A percentile compares a stretch with the other conserved stretches of the same genome.
These are phyloP conservation scores for Nothocercus julius DNA, from an alignment of 2,113 vertebrate genomes.

Conservation along the genomic window DNA sequence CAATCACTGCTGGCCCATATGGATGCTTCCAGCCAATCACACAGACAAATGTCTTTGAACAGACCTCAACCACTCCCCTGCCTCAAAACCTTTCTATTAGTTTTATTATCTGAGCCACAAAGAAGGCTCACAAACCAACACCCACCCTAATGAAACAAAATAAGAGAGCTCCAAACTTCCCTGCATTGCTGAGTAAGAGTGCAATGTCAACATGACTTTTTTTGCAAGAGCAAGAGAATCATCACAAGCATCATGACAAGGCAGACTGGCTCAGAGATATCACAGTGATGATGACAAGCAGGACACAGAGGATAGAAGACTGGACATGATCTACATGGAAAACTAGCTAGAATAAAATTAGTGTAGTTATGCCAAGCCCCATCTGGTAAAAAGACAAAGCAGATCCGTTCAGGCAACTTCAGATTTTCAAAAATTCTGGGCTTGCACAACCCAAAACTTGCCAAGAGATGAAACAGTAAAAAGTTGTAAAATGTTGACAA, in stretches of 20 bases:
- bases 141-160: background rate
- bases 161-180: background rate
- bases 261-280: background rate
- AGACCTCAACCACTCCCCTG: background rate
- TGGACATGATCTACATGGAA: background rate
- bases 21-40: background rate
- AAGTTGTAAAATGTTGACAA: background rate
- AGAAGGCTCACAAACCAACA: background rate
- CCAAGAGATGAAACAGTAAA: background rate
- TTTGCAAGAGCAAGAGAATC: background rate
- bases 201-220: background rate
- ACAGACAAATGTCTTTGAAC: background rate
- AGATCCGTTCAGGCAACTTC: background rate
- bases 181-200: background rate
- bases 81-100: background rate
- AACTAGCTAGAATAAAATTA: background rate
- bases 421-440: background rate
- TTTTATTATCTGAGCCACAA: background rate
- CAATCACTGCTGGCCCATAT: background rate
- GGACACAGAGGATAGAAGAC: background rate
- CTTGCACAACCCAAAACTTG: background rate
- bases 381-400: background rate
- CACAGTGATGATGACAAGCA: background rate
- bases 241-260: background rate
- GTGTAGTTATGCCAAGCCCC: background rate